Evolutionary conservation across 2,888 invertebrate species (phyloP).

Genomic region (Polia nebulosa): DNA sequence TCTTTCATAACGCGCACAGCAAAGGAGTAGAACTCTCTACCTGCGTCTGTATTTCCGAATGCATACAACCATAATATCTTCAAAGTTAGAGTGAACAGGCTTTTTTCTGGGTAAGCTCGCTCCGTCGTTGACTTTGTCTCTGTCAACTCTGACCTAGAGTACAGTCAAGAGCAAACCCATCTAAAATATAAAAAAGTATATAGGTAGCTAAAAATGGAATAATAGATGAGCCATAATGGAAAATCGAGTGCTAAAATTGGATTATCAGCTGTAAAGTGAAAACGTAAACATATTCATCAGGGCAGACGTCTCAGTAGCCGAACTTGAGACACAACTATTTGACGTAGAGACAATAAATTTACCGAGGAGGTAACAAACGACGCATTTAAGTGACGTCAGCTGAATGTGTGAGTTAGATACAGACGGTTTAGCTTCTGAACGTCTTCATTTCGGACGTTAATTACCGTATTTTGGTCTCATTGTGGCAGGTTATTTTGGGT

Average conservation of each 20-base stretch:
- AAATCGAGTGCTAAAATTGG: constrained; percentile 22
- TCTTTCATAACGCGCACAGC: too few relatives aligned
- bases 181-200: too few relatives aligned
- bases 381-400: constrained; percentile 36
- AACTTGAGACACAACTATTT: constrained; percentile 50
- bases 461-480: constrained; percentile 17
- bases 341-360: constrained; percentile 52
- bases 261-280: constrained; percentile 42
- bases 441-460: constrained; percentile 35
- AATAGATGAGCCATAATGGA: constrained; percentile 23
- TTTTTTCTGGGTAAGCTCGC: too few relatives aligned
- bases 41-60: too few relatives aligned
- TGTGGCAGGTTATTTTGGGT: constrained; percentile 9
- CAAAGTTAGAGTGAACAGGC: too few relatives aligned
- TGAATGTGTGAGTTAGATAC: constrained; percentile 30
- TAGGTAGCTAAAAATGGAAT: too few relatives aligned
- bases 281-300: constrained; percentile 55
- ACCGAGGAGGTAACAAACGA: constrained; percentile 50
- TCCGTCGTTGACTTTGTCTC: too few relatives aligned
- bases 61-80: too few relatives aligned
- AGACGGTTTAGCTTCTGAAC: constrained; percentile 28
- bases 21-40: too few relatives aligned
- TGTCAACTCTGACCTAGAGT: too few relatives aligned
- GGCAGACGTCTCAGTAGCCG: constrained; percentile 24
- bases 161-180: too few relatives aligned